Conservation (phyloP, 2,888 invertebrate species). For the Drosophila prolongata region DNA sequence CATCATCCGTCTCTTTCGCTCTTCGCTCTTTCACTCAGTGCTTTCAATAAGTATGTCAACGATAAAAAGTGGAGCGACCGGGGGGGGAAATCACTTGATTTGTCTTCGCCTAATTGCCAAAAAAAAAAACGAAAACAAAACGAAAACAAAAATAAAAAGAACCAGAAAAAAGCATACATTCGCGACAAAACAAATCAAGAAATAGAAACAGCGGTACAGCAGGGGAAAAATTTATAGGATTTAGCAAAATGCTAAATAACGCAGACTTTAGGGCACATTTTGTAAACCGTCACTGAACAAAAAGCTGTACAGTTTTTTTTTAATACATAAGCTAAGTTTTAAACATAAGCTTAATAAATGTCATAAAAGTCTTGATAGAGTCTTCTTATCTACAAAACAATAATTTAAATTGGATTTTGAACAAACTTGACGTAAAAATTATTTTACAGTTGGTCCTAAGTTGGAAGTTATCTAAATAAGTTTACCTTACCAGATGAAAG, state of each 20-base stretch:
- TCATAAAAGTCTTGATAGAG: too few relatives aligned
- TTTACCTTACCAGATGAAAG: too few relatives aligned
- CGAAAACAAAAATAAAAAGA: constrained; percentile 19
- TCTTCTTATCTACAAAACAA: too few relatives aligned
- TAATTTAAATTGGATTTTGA: background rate
- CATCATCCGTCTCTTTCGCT: background rate
- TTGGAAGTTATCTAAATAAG: too few relatives aligned
- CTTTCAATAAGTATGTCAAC: constrained; percentile 15
- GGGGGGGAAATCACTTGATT: constrained; percentile 7
- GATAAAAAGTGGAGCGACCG: background rate
- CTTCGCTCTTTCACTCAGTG: background rate
- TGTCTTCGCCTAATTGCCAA: constrained; percentile 67
- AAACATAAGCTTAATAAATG: too few relatives aligned
- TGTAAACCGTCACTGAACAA: too few relatives aligned
- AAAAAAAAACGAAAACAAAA: constrained; percentile 44
- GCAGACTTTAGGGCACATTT: too few relatives aligned
- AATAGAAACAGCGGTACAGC: constrained; percentile 10
- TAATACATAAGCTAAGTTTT: too few relatives aligned
- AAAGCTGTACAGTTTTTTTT: too few relatives aligned
- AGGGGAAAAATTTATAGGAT: background rate
- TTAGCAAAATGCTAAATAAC: background rate
- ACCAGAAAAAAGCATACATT: background rate
- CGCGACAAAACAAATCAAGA: constrained; percentile 13
- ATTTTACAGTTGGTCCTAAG: too few relatives aligned
- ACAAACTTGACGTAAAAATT: too few relatives aligned